These are phyloP conservation scores for Uloborus diversus DNA, from an alignment of 1,140 invertebrate species.

Conservation along the genomic window DNA sequence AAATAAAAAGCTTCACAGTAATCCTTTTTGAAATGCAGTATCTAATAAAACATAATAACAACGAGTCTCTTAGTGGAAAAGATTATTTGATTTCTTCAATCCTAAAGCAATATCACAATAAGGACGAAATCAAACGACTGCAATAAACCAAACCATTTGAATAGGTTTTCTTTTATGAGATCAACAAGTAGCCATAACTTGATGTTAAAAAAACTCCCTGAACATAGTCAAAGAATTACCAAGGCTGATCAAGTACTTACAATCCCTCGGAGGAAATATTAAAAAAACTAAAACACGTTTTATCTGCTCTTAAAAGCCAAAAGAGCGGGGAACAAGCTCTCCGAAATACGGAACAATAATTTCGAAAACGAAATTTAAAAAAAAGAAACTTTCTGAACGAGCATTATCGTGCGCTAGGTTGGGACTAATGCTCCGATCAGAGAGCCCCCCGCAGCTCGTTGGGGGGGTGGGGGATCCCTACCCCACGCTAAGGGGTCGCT, in stretches of 20 bases:
- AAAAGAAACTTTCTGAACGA: slow-evolving; percentile 5
- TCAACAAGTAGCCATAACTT: not conserved
- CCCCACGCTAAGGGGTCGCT: slow-evolving; percentile 14
- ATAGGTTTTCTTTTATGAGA: not conserved
- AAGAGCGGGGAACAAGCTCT: not conserved
- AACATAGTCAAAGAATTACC: not conserved
- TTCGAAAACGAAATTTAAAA: not conserved
- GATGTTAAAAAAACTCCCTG: not conserved
- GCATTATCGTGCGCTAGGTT: slow-evolving; percentile 4
- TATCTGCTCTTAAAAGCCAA: not conserved
- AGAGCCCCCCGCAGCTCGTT: slow-evolving; percentile 11
- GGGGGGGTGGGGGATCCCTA: too few relatives aligned
- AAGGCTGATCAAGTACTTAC: not conserved
- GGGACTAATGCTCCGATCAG: slow-evolving; percentile 22
- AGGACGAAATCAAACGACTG: not conserved
- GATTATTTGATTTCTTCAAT: too few relatives aligned
- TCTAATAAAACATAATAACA: not conserved
- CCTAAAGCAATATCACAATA: too few relatives aligned
- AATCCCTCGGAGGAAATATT: not conserved
- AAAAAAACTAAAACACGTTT: not conserved
- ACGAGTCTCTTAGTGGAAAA: not conserved
- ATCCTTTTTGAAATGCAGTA: not conserved
- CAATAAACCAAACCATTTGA: not conserved
- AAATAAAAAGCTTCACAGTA: not conserved
- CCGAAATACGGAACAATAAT: not conserved